Conservation (phyloP, 2,797 vertebrate genomes). For the Spinus pinus region DNA sequence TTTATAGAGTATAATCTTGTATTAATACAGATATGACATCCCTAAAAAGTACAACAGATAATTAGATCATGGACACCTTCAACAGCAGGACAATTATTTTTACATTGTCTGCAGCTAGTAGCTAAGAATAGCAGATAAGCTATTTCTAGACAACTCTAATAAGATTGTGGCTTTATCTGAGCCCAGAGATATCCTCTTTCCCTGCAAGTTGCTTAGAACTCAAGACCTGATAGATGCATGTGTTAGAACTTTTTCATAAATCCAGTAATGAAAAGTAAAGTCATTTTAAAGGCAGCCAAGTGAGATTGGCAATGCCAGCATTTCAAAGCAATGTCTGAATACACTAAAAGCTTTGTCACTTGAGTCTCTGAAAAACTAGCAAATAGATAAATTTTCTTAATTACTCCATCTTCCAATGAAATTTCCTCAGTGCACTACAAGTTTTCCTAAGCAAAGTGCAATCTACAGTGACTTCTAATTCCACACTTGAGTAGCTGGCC, state of each 20-base stretch:
- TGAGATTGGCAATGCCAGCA: not conserved
- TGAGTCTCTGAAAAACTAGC: not conserved
- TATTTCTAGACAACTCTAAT: constrained; percentile 1
- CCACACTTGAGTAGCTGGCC: not conserved
- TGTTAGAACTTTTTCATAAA: not conserved
- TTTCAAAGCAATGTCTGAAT: not conserved
- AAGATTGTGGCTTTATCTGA: not conserved
- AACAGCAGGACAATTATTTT: not conserved
- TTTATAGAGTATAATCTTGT: not conserved
- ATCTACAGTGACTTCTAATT: not conserved
- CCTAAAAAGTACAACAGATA: not conserved
- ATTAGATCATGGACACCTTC: not conserved
- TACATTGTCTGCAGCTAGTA: not conserved
- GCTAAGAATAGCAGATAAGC: constrained; percentile 1
- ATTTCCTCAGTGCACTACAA: not conserved
- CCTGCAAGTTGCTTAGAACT: not conserved
- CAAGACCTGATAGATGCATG: not conserved
- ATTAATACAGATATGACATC: not conserved
- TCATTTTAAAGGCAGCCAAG: constrained; percentile 22
- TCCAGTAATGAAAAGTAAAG: constrained; percentile 36
- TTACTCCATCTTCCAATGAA: not conserved
- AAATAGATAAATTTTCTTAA: not conserved
- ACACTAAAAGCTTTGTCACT: not conserved
- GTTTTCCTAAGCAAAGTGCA: not conserved
- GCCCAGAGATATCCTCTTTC: not conserved